Evolutionary conservation across 2,797 vertebrate species (phyloP).

Genomic region (Propithecus deckenii): DNA sequence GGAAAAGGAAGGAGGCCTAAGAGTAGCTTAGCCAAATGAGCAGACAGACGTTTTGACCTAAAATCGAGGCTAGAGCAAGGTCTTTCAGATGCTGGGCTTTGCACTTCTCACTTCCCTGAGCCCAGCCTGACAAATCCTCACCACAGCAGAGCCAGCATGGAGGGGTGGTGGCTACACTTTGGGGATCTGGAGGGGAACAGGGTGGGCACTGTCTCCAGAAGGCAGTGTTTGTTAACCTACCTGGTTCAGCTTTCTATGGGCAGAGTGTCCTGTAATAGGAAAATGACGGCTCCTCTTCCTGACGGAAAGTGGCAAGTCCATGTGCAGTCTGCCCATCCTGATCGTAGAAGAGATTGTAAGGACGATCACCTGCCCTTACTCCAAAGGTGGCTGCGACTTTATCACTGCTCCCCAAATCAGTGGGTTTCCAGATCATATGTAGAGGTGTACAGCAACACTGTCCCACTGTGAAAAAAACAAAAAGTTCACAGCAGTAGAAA

Average conservation of each 20-base stretch:
- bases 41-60: conserved; percentile 73
- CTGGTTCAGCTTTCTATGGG: conserved; percentile 32
- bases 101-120: accelerated
- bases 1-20: conserved; percentile 66
- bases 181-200: no score
- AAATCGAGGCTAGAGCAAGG: not conserved
- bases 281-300: conserved; percentile 61
- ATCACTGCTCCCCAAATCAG: accelerated
- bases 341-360: not conserved
- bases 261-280: conserved; percentile 14
- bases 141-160: not conserved
- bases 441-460: not conserved
- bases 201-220: not conserved
- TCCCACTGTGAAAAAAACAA: no score
- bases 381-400: not conserved
- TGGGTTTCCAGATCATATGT: not conserved
- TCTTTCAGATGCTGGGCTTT: not conserved
- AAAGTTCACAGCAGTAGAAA: not conserved
- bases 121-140: not conserved
- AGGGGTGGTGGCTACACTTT: not conserved
- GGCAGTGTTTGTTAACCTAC: conserved; percentile 27
- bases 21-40: conserved; percentile 66
- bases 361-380: not conserved
- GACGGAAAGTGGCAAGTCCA: conserved; percentile 8
- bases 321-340: conserved; percentile 1